Evolutionary conservation across 1,140 invertebrate species (phyloP).

Genomic region (Bombus superbus): DNA sequence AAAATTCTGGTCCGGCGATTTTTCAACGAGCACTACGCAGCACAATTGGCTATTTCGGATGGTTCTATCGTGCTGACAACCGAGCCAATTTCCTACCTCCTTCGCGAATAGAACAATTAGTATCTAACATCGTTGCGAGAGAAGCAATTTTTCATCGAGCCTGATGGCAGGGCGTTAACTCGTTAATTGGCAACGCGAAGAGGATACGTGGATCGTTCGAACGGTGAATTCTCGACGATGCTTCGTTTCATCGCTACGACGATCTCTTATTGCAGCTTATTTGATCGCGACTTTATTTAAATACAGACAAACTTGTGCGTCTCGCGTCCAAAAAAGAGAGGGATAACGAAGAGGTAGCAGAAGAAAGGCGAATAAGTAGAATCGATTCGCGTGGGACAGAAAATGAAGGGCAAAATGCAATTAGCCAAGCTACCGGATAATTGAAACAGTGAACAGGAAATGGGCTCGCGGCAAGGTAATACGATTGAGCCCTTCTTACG

Average conservation of each 20-base stretch:
- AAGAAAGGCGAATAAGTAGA: neutral
- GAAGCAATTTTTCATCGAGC: slow-evolving; percentile 23
- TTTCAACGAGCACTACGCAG: slow-evolving; percentile 4
- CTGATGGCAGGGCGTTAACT: neutral
- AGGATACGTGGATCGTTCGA: neutral
- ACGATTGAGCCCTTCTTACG: slow-evolving; percentile 51
- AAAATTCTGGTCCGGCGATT: neutral
- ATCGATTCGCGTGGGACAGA: slow-evolving; percentile 9
- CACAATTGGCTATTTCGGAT: slow-evolving; percentile 9
- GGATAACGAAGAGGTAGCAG: neutral
- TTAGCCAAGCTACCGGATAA: slow-evolving; percentile 44
- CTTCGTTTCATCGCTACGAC: neutral
- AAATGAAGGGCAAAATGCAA: slow-evolving; percentile 43
- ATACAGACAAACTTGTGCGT: neutral
- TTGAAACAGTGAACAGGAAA: slow-evolving; percentile 52
- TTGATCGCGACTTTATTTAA: neutral
- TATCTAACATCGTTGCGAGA: neutral
- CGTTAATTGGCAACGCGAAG: slow-evolving; percentile 13
- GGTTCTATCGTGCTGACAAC: neutral
- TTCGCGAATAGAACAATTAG: neutral
- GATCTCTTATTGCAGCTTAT: too few species aligned
- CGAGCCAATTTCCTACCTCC: slow-evolving; percentile 27
- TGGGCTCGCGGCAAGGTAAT: slow-evolving; percentile 45
- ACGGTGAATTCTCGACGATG: neutral
- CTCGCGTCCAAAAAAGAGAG: neutral